Evolutionary conservation across 2,113 vertebrate genomes (phyloP), one percentile per base, ranked within the genome.

Genomic region (Prochilodus magdalenae): DNA sequence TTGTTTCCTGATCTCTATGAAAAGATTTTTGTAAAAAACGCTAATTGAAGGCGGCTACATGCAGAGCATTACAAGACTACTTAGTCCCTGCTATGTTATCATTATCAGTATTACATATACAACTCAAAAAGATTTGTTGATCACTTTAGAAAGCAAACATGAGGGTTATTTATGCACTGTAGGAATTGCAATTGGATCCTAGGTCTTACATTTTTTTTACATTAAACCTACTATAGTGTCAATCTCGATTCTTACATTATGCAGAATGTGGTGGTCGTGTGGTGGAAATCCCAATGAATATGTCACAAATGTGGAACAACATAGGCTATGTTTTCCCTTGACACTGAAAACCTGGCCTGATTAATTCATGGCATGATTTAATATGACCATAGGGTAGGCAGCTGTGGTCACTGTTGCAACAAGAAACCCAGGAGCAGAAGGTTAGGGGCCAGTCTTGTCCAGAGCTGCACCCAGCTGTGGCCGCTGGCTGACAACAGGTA

Each of bases 391-490:
- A 22, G 55, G 33, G 63, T 33, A 49, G 72, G 74, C 80, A 87
- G 77, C 81, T 87, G 73, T 30, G 59, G 40, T 49, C 83, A 36
- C 70, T 65, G 69, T 80, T 29, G 14, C 44, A 73, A 49, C 73
- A 80, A 49, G 66, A 72, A 67, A n/a, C 71, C 71, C 36, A 73
- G 67, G 73, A 62, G 75, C 22, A 75, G 51, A 70, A 84, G 20
- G 63, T 75, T 75, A 71, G 51, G 22, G 81, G 77, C 81, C 77
- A 69, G 40, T 20, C 62, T 69, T 59, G 51, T 69, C 77, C 59
- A 75, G 77, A 66, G 29, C 49, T 51, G 36, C 6, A n/a, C 67
- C 81, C 81, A 86, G 81, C 66, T 86, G 84, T 30, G 81, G 53
- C 77, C 49, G 63, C 49, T 55, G 55, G 73, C 67, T 20, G 59